These are phyloP conservation scores for Cybosia mesomella DNA, from an alignment of 2,888 invertebrate species.

Conservation along the genomic window DNA sequence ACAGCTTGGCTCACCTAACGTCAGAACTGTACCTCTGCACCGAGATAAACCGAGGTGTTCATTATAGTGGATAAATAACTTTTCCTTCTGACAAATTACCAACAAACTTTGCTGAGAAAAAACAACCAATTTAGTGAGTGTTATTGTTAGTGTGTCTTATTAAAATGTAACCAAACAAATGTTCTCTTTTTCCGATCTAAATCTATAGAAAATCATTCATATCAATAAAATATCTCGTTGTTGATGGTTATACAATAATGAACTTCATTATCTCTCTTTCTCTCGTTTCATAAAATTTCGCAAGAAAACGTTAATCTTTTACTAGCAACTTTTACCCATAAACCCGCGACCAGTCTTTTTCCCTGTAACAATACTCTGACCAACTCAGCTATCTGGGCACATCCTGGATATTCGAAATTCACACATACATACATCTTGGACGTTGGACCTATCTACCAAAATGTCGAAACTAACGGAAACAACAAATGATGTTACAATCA, in stretches of 20 bases:
- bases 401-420: too few relatives aligned
- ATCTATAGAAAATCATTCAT: too few relatives aligned
- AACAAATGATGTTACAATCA: too few relatives aligned
- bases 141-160: background rate
- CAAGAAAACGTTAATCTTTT: background rate
- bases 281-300: background rate
- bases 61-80: slow-evolving; percentile 75
- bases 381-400: too few relatives aligned
- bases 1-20: slow-evolving; percentile 60
- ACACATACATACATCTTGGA: too few relatives aligned
- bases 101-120: slow-evolving; percentile 34
- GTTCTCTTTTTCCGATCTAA: too few relatives aligned
- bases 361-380: too few relatives aligned
- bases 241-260: background rate
- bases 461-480: too few relatives aligned
- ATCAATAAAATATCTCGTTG: too few relatives aligned
- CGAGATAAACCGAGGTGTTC: slow-evolving; percentile 74
- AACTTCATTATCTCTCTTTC: background rate
- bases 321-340: too few relatives aligned
- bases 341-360: too few relatives aligned
- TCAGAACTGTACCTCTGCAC: slow-evolving; percentile 64
- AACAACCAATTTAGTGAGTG: slow-evolving; percentile 5
- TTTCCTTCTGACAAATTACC: slow-evolving; percentile 66
- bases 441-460: too few relatives aligned
- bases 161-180: background rate